Conservation (phyloP, 2,113 vertebrate species). For the Casuarius casuarius region DNA sequence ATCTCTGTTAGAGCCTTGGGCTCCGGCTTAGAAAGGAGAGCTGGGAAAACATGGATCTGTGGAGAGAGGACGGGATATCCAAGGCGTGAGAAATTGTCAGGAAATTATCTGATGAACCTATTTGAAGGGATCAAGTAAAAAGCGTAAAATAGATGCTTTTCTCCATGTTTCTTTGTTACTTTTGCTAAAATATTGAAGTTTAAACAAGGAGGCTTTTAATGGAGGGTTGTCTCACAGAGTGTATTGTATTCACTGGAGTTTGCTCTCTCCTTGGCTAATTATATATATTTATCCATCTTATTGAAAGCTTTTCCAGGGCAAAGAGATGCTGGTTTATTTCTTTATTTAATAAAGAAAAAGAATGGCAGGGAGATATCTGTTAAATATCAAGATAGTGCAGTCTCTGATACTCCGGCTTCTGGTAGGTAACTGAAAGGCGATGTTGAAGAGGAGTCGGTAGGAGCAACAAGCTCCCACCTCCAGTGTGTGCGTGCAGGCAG, state of each 20-base stretch:
- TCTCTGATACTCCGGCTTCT: neutral
- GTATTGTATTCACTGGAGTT: constrained; percentile 73
- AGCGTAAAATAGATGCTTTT: constrained; percentile 56
- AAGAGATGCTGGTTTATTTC: constrained; percentile 65
- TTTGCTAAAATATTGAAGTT: constrained; percentile 76
- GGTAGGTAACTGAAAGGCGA: neutral
- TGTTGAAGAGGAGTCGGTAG: fast-evolving
- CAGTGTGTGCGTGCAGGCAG: neutral
- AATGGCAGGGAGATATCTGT: neutral
- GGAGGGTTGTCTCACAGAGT: constrained; percentile 74
- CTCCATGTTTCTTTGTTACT: constrained; percentile 56
- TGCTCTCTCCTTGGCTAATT: constrained; percentile 73
- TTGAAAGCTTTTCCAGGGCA: constrained; percentile 71
- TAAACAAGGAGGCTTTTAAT: constrained; percentile 74
- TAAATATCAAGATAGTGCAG: neutral
- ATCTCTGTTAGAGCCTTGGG: neutral
- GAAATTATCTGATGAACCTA: constrained; percentile 19
- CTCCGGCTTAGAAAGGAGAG: neutral
- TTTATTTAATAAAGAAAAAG: constrained; percentile 35
- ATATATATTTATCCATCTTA: constrained; percentile 76
- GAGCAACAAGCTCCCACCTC: neutral
- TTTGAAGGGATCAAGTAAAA: constrained; percentile 31
- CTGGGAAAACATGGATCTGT: neutral
- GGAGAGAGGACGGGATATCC: neutral
- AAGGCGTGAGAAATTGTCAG: neutral